phyloP scores from a whole-genome alignment of 2,797 vertebrate species.

The Phylloscopus collybita region DNA sequence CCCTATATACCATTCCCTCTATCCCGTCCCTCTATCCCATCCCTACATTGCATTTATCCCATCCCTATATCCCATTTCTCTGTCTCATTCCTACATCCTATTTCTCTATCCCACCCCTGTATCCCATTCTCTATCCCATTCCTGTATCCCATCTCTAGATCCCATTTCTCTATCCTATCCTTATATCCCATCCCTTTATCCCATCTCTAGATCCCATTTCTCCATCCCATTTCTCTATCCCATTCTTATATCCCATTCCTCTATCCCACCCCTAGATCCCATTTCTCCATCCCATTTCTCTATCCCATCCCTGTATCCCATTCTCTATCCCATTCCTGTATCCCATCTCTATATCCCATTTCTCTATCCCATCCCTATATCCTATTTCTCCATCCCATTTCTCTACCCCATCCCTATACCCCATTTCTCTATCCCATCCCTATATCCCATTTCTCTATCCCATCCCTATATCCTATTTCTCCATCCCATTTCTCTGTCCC shows the following conservation, averaged over 20 bases:
- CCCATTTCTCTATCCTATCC: neutral
- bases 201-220: neutral
- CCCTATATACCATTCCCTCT: neutral
- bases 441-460: neutral
- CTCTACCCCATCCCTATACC: too few species aligned
- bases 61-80: too few species aligned
- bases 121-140: too few species aligned
- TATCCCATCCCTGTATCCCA: neutral
- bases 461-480: neutral
- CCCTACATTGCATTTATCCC: too few species aligned
- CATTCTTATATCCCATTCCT: too few species aligned
- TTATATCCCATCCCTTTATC: too few species aligned
- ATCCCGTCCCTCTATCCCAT: neutral
- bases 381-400: neutral
- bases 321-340: neutral
- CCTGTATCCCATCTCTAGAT: neutral
- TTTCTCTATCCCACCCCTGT: neutral
- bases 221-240: neutral
- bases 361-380: too few species aligned
- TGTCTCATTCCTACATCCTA: too few species aligned
- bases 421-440: neutral
- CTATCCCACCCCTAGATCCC: neutral
- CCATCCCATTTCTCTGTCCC: neutral
- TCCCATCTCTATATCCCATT: neutral
- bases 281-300: accelerated